Evolutionary conservation across 1,140 invertebrate genomes (phyloP).

Genomic region (Hypothenemus hampei): DNA sequence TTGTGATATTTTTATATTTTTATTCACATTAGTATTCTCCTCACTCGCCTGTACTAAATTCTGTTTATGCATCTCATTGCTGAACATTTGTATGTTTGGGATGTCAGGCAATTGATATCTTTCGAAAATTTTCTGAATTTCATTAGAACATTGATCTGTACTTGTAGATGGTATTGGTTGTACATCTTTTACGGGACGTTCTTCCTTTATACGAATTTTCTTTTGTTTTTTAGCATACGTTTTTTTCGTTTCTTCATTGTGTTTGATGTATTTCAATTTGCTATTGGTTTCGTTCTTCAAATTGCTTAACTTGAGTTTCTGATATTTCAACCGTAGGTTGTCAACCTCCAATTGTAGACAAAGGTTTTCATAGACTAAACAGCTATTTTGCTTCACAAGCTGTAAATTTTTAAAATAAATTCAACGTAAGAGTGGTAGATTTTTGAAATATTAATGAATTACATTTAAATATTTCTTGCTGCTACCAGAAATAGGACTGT

Average conservation of each 20-base stretch:
- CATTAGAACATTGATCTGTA: constrained; percentile 4
- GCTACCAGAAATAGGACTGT: constrained; percentile 36
- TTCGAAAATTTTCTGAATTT: constrained; percentile 36
- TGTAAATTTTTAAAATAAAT: constrained; percentile 24
- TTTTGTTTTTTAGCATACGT: constrained; percentile 17
- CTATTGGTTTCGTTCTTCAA: constrained; percentile 34
- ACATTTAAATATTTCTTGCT: constrained; percentile 45
- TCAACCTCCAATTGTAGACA: constrained; percentile 41
- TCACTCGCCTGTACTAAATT: background rate
- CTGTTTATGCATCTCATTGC: constrained; percentile 6
- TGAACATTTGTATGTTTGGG: constrained; percentile 28
- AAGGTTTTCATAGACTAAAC: constrained; percentile 42
- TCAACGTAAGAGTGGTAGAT: background rate
- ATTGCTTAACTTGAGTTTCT: constrained; percentile 30
- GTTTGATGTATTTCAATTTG: constrained; percentile 34
- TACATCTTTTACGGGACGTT: constrained; percentile 23
- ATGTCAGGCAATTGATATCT: constrained; percentile 26
- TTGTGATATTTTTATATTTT: constrained; percentile 16
- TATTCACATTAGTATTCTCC: constrained; percentile 2
- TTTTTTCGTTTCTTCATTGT: constrained; percentile 15
- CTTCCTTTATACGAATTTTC: constrained; percentile 25
- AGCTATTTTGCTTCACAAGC: constrained; percentile 42
- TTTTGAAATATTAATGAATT: constrained; percentile 1
- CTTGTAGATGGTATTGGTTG: background rate
- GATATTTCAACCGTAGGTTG: constrained; percentile 31